These are phyloP conservation scores for Chloroceryle aenea DNA, from an alignment of 2,113 vertebrate genomes.

Conservation along the genomic window DNA sequence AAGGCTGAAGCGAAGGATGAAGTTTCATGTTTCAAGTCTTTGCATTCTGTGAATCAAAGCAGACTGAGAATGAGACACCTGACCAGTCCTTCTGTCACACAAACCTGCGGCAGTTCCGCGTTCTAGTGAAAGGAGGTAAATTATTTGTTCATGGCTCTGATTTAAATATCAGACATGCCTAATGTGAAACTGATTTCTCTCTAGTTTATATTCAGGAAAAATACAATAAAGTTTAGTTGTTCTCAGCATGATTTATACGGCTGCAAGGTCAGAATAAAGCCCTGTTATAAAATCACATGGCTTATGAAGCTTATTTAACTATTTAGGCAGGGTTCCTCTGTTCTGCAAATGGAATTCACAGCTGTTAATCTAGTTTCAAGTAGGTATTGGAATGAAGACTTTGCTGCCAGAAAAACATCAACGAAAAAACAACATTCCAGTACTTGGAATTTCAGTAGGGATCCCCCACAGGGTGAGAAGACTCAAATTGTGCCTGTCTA, in stretches of 20 bases:
- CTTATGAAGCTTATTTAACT: not conserved
- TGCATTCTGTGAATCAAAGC: not conserved
- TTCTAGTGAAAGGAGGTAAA: not conserved
- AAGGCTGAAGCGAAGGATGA: not conserved
- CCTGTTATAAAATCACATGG: not conserved
- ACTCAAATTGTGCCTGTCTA: not conserved
- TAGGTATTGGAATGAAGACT: not conserved
- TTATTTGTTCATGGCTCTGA: not conserved
- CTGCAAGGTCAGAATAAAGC: not conserved
- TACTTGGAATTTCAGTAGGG: not conserved
- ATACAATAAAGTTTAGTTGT: not conserved
- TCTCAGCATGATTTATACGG: not conserved
- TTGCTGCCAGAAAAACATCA: not conserved
- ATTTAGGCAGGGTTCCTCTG: not conserved
- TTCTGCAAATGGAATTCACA: conserved; percentile 2
- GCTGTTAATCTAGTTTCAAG: conserved; percentile 10
- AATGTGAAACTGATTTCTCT: not conserved
- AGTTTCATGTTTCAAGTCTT: not conserved
- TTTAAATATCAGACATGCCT: not conserved
- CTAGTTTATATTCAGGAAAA: not conserved
- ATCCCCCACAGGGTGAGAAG: not conserved
- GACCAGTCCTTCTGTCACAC: not conserved
- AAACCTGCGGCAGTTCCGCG: not conserved
- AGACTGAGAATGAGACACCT: not conserved
- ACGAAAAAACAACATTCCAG: not conserved